A percentile compares a stretch with the other conserved stretches of the same genome.
phyloP scores from a whole-genome alignment of 2,113 vertebrate genomes.

The Phalacrocorax carbo region DNA sequence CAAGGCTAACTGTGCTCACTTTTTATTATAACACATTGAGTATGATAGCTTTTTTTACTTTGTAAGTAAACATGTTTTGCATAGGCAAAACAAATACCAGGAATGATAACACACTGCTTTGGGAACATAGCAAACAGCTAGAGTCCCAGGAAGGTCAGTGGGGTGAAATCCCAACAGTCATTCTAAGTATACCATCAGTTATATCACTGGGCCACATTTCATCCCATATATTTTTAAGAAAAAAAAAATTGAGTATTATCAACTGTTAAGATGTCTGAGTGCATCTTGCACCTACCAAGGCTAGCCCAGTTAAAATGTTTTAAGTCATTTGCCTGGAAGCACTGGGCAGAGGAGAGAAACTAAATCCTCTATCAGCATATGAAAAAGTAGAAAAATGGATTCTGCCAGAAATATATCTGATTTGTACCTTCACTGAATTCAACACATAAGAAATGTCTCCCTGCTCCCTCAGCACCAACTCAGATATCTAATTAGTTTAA shows the following conservation, averaged over 20 bases:
- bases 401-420: neutral
- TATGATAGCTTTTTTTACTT: neutral
- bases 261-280: neutral
- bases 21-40: neutral
- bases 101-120: neutral
- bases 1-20: neutral
- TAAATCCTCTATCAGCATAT: neutral
- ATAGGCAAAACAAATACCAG: neutral
- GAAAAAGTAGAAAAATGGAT: neutral
- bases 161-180: neutral
- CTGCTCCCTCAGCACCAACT: neutral
- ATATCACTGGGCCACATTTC: neutral
- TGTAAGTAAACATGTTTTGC: neutral
- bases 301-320: neutral
- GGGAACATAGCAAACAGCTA: neutral
- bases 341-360: neutral
- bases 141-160: neutral
- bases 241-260: neutral
- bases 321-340: neutral
- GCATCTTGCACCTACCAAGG: neutral
- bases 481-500: neutral
- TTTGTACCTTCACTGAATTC: neutral
- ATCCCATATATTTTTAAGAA: neutral
- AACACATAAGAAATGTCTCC: neutral
- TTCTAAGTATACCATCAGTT: neutral